A percentile compares a stretch with the other conserved stretches of the same genome.
Evolutionary conservation across 2,797 vertebrate species (phyloP).

Genomic region (Cynodonichthys magdalenae): DNA sequence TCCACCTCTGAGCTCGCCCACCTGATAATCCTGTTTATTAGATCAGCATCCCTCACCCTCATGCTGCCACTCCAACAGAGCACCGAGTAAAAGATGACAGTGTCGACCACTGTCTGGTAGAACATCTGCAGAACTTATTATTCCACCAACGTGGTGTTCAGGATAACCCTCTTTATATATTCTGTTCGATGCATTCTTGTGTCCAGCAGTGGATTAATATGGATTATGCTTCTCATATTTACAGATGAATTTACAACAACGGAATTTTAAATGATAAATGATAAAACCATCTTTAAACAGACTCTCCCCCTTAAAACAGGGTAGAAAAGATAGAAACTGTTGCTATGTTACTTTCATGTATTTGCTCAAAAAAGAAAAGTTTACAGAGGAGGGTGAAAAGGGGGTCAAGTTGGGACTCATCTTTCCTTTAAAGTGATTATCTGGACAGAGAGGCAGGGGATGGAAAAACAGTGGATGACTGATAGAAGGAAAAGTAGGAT

Average conservation of each 20-base stretch:
- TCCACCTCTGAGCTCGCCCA: no score
- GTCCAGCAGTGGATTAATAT: conserved; percentile 1
- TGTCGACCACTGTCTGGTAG: no score
- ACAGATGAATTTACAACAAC: conserved; percentile 16
- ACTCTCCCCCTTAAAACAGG: no score
- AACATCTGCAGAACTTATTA: no score
- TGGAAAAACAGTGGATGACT: conserved; percentile 51
- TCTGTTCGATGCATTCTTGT: not conserved
- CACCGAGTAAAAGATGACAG: not conserved
- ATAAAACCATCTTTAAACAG: no score
- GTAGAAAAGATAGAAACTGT: not conserved
- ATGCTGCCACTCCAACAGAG: not conserved
- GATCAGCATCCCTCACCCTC: no score
- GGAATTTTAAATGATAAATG: conserved; percentile 9
- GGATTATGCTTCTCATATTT: conserved; percentile 1
- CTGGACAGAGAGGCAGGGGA: conserved; percentile 43
- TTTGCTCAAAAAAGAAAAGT: conserved; percentile 4
- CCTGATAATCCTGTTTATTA: no score
- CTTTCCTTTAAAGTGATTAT: conserved; percentile 40
- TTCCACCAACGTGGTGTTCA: not conserved
- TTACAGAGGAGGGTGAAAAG: conserved; percentile 19
- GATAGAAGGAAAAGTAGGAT: conserved; percentile 70
- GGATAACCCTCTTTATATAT: not conserved
- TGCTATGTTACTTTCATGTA: not conserved
- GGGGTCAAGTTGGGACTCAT: conserved; percentile 18